Percentiles rank a stretch among this genome's conserved stretches.
These are phyloP conservation scores for Melieria picta DNA, from an alignment of 2,888 invertebrate genomes.

Conservation along the genomic window DNA sequence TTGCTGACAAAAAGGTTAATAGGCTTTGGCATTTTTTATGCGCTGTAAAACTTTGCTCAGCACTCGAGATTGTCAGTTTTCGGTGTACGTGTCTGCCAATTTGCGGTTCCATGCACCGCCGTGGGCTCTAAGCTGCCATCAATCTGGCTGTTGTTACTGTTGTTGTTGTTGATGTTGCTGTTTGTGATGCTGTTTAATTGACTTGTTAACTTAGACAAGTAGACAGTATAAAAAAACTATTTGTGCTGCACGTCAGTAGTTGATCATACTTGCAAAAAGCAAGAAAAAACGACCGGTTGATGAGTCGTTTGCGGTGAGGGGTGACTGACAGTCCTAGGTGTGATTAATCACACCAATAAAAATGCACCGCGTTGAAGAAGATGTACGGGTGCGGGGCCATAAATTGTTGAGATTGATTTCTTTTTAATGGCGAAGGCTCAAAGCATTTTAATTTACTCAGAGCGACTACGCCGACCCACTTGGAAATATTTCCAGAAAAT, in stretches of 20 bases:
- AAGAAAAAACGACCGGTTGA: background rate
- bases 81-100: conserved; percentile 36
- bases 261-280: conserved; percentile 24
- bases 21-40: conserved; percentile 36
- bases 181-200: conserved; percentile 15
- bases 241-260: conserved; percentile 20
- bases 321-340: background rate
- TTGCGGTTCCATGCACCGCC: conserved; percentile 13
- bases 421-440: too few species aligned
- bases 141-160: too few species aligned
- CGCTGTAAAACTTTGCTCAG: conserved; percentile 53
- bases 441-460: too few species aligned
- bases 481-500: too few species aligned
- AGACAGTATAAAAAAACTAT: background rate
- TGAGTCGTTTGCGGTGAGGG: conserved; percentile 8
- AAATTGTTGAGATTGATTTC: too few species aligned
- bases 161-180: too few species aligned
- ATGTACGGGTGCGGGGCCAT: too few species aligned
- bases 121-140: too few species aligned
- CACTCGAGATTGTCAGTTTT: conserved; percentile 54
- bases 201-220: conserved; percentile 28
- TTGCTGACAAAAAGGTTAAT: conserved; percentile 34
- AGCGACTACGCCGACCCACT: too few species aligned
- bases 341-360: too few species aligned
- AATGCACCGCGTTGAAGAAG: too few species aligned